Base-by-base conservation (phyloP, 2,113 vertebrate species). In the Peromyscus leucopus region DNA sequence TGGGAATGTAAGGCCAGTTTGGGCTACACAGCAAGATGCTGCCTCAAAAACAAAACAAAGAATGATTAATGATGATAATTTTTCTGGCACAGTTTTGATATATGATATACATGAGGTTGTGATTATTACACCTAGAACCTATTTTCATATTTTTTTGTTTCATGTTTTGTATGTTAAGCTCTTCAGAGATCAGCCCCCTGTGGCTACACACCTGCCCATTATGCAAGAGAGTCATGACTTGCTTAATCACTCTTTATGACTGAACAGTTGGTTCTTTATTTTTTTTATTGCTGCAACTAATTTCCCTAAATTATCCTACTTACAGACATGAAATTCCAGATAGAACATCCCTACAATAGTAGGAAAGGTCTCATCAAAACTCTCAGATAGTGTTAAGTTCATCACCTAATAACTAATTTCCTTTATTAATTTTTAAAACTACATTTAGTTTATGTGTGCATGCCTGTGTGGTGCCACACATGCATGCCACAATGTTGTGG, bases 31-130 rank as follows among this genome's bases (percentile, higher is more conserved):
- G 31, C 55, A 82, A 79, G 79, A n/a, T 82, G 79, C 51, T 82
- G 1, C 19, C 19, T n/a, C 33, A 59, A 82, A 36, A 82, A n/a
- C 46, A 57, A n/a, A 42, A 24, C 74, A 26, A 55, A 55, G 16
- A 36, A 80, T 33, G 16, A 80, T 21, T 36, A 95, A 85, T 57
- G 8, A 72, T 46, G 33, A 26, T 75, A 24, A 7, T 42, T 78
- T 91, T 96, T 93, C 61, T 89, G 39, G n/a, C 33, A 61, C 0
- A 67, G 19, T 76, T 96, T 46, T 80, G 87, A 91, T 13, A 83
- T 4, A 69, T 82, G 78, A 93, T 17, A 83, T 9, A 74, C 10
- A 59, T 63, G 51, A 85, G 19, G 26, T 46, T 57, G 65, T 28
- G 8, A 39, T 42, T 39, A 78, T 42, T 15, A 31, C 39, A 63